Conservation (phyloP, 92 coral and sea anemone species). For the Metridium senile region DNA sequence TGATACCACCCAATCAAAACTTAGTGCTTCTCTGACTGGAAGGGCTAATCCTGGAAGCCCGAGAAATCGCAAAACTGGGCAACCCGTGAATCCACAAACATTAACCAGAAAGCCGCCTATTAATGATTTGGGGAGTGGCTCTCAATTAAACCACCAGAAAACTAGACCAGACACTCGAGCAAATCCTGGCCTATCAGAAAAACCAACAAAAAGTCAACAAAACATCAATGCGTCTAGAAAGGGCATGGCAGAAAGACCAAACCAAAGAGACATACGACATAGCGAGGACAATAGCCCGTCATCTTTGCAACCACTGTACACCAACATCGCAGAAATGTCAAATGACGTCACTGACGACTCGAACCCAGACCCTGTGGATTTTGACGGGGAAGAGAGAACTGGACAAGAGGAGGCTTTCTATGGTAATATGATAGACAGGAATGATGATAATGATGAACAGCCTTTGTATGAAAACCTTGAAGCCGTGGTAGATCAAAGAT, state of each 20-base stretch:
- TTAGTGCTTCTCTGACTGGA: neutral
- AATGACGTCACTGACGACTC: constrained; percentile 6
- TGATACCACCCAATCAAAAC: neutral
- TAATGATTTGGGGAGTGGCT: too few species aligned
- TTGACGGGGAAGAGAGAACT: constrained; percentile 11
- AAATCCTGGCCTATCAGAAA: neutral
- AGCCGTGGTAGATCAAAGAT: neutral
- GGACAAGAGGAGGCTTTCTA: neutral
- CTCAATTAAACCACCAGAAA: too few species aligned
- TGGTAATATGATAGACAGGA: neutral
- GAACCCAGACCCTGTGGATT: neutral
- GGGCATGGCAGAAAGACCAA: neutral
- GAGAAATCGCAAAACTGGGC: neutral
- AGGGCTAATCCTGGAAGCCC: constrained; percentile 4
- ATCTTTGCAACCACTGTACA: neutral
- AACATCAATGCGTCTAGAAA: neutral
- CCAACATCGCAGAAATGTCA: constrained; percentile 19
- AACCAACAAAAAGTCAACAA: neutral
- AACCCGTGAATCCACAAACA: too few species aligned
- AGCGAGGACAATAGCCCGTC: neutral
- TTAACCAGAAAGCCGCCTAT: too few species aligned
- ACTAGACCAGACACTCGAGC: too few species aligned
- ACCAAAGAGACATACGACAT: neutral
- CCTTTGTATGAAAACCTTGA: constrained; percentile 3
- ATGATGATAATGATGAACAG: neutral